These are phyloP conservation scores for Hydrochoerus hydrochaeris DNA, from an alignment of 2,113 vertebrate genomes.

Conservation along the genomic window DNA sequence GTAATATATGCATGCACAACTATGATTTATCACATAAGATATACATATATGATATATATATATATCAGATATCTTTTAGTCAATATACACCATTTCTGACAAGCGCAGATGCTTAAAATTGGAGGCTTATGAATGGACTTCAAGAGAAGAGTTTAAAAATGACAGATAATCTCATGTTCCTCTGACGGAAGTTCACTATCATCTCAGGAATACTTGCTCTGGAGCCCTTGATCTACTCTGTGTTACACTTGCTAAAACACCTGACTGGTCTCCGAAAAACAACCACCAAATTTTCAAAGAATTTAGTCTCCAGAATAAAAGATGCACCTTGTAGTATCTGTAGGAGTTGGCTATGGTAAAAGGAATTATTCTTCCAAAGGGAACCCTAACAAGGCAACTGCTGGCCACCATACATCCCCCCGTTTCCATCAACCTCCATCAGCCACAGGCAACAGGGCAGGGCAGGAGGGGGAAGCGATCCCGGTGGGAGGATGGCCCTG, in stretches of 20 bases:
- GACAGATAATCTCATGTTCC: neutral
- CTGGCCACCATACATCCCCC: neutral
- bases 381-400: neutral
- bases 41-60: neutral
- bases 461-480: accelerated
- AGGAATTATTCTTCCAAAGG: neutral
- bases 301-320: neutral
- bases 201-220: neutral
- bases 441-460: accelerated
- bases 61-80: neutral
- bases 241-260: neutral
- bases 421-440: neutral
- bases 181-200: too few relatives aligned
- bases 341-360: neutral
- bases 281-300: neutral
- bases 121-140: neutral
- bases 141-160: neutral
- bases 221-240: neutral
- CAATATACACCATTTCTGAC: neutral
- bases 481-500: accelerated
- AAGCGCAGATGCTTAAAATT: neutral
- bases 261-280: neutral
- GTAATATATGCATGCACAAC: neutral
- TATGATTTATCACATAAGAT: neutral
- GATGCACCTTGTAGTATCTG: neutral